A percentile compares a stretch with the other conserved stretches of the same genome.
Evolutionary conservation across 2,113 vertebrate species (phyloP).

Genomic region (Salminus brasiliensis): DNA sequence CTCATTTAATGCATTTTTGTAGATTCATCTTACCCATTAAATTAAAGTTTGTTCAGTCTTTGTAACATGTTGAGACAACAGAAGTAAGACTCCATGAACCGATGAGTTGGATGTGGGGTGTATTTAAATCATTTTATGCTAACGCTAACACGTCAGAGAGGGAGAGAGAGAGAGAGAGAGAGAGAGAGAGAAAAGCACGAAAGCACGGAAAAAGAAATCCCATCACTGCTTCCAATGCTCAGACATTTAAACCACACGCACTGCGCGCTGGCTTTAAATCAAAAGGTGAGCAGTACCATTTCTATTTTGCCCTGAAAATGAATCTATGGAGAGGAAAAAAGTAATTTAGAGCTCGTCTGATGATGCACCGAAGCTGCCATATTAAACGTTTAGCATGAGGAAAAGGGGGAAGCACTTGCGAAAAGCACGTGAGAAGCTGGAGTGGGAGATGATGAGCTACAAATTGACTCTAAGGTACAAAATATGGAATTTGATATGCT

Average conservation of each 20-base stretch:
- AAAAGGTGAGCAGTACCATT: constrained; percentile 33
- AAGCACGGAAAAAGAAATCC: constrained; percentile 38
- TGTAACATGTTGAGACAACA: constrained; percentile 65
- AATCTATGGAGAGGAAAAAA: constrained; percentile 31
- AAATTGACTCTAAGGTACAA: constrained; percentile 55
- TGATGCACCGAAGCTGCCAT: constrained; percentile 40
- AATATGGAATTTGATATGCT: constrained; percentile 55
- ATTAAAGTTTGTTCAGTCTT: constrained; percentile 66
- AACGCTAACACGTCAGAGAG: constrained; percentile 28
- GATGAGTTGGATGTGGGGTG: constrained; percentile 42
- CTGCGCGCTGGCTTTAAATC: constrained; percentile 39
- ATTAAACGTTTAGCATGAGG: constrained; percentile 50
- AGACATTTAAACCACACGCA: constrained; percentile 30
- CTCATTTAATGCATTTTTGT: constrained; percentile 76
- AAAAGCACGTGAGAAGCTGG: constrained; percentile 35
- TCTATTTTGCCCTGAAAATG: constrained; percentile 47
- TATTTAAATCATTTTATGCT: constrained; percentile 53
- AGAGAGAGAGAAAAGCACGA: background rate
- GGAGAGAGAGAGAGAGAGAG: constrained; percentile 6
- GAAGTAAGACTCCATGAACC: constrained; percentile 57
- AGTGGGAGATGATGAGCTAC: constrained; percentile 45
- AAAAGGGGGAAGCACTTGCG: constrained; percentile 33
- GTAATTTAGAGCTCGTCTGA: constrained; percentile 39
- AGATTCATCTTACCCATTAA: constrained; percentile 69
- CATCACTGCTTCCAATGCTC: constrained; percentile 7